Conservation (phyloP, 2,113 vertebrate species). For the Thamnophis sirtalis region DNA sequence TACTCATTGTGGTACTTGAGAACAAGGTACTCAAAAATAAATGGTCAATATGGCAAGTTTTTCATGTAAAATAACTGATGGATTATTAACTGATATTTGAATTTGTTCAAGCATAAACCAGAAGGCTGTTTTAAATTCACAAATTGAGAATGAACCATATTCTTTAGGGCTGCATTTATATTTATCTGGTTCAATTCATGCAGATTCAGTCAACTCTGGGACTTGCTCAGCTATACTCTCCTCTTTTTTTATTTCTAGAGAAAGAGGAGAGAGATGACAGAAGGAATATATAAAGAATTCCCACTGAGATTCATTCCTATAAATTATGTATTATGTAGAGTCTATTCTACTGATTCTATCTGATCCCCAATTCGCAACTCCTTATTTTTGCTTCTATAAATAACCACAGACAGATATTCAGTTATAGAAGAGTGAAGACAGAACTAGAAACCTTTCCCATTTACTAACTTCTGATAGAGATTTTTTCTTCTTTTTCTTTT, state of each 20-base stretch:
- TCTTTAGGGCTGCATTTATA: constrained; percentile 34
- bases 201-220: constrained; percentile 51
- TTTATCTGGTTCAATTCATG: constrained; percentile 53
- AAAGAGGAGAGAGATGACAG: constrained; percentile 43
- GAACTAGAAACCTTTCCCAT: constrained; percentile 53
- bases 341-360: constrained; percentile 60
- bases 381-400: constrained; percentile 66
- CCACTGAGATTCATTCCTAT: constrained; percentile 59
- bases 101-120: constrained; percentile 3
- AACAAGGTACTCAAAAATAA: background rate
- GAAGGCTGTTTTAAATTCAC: constrained; percentile 29
- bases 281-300: constrained; percentile 50
- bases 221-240: constrained; percentile 23
- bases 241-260: constrained; percentile 44
- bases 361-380: constrained; percentile 57
- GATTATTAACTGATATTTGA: constrained; percentile 4
- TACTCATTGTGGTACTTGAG: background rate
- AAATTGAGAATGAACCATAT: constrained; percentile 36
- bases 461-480: constrained; percentile 50
- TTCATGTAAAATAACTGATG: constrained; percentile 13
- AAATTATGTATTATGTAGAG: constrained; percentile 67
- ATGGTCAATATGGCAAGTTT: constrained; percentile 14
- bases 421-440: constrained; percentile 36
- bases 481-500: background rate
- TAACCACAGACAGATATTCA: constrained; percentile 57